These are phyloP conservation scores for Columbina picui DNA, from an alignment of 2,113 vertebrate species.

Conservation along the genomic window DNA sequence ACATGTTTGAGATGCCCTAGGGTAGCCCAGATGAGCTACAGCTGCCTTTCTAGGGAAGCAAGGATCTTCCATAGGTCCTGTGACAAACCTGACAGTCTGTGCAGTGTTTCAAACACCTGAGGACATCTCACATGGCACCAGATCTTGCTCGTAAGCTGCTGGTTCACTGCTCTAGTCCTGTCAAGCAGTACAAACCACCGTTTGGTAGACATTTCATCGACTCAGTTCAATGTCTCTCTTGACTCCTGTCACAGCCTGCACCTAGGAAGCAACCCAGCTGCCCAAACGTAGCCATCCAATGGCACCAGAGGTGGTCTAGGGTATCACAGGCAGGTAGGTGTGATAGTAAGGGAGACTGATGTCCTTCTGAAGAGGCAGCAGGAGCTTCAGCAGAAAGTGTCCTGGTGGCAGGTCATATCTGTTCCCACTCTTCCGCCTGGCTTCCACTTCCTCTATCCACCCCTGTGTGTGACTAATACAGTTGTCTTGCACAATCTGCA, in stretches of 20 bases:
- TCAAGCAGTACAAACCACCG: not conserved
- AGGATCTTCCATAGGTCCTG: not conserved
- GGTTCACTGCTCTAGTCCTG: not conserved
- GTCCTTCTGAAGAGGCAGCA: not conserved
- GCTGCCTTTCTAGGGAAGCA: not conserved
- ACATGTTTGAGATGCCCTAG: not conserved
- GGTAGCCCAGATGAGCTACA: not conserved
- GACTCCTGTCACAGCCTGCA: not conserved
- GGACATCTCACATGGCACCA: not conserved
- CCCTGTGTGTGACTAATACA: not conserved
- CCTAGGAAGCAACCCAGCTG: not conserved
- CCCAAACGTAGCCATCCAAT: not conserved
- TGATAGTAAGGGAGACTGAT: not conserved
- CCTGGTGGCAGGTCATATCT: not conserved
- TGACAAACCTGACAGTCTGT: not conserved
- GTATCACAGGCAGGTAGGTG: not conserved
- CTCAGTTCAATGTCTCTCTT: not conserved
- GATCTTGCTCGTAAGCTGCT: not conserved
- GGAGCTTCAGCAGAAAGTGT: not conserved
- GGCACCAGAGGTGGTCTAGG: not conserved
- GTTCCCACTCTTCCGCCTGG: not conserved
- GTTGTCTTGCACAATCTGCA: not conserved
- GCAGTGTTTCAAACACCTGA: not conserved
- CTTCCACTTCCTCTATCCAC: not conserved
- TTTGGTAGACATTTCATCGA: not conserved